Percentiles rank a stretch among this genome's conserved stretches.
Conservation (phyloP, 2,113 vertebrate species). For the Rattus norvegicus region DNA sequence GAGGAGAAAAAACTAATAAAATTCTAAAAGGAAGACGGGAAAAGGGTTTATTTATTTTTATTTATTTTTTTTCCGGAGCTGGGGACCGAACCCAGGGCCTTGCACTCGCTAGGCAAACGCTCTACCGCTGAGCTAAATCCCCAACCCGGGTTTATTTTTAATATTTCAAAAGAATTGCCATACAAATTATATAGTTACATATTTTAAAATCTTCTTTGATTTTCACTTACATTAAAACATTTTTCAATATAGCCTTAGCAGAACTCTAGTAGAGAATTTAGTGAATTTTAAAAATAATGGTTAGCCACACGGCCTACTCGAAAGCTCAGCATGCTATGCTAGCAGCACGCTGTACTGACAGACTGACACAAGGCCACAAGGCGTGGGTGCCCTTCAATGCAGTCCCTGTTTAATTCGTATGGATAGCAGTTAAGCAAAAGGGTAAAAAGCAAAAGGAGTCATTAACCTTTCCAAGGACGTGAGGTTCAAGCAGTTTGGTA, state of each 20-base stretch:
- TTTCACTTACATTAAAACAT: constrained; percentile 55
- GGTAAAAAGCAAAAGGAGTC: constrained; percentile 82
- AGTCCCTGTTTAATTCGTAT: constrained; percentile 78
- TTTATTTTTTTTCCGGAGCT: too few species aligned
- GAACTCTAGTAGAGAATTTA: constrained; percentile 6
- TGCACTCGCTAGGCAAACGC: too few species aligned
- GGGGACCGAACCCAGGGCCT: too few species aligned
- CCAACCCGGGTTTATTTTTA: constrained; percentile 46
- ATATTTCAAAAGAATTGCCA: constrained; percentile 41
- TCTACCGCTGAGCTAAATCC: too few species aligned
- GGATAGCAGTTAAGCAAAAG: constrained; percentile 84
- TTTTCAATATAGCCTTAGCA: background rate
- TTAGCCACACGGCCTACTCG: constrained; percentile 14
- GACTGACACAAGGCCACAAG: constrained; percentile 23
- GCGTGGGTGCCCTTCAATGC: background rate
- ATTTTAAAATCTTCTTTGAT: constrained; percentile 47
- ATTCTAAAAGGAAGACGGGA: too few species aligned
- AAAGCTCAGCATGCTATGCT: constrained; percentile 10
- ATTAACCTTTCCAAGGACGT: constrained; percentile 86
- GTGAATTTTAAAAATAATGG: constrained; percentile 62
- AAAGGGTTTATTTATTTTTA: constrained; percentile 2
- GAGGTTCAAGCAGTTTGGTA: constrained; percentile 80
- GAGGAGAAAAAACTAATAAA: too few species aligned
- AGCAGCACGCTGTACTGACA: constrained; percentile 49
- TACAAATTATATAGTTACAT: background rate